Evolutionary conservation across 2,888 invertebrate species (phyloP), one percentile per base, ranked within the genome.

Genomic region (Elmis aenea): DNA sequence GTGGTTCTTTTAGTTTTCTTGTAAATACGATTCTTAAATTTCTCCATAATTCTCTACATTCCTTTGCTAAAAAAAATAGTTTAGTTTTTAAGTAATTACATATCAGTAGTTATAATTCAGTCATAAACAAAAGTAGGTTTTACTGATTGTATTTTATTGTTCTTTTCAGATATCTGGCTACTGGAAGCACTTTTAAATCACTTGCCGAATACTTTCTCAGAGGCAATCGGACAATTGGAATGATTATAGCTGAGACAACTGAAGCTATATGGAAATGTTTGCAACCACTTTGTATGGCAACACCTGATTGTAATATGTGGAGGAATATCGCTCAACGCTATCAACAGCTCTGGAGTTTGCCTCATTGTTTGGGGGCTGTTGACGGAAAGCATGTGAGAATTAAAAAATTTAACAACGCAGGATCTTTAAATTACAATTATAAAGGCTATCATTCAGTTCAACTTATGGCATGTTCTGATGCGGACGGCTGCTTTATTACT

Each of bases 321-420:
- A 21, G 32, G 14, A 13, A n/a, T 24, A 30, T 43, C 15, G 36
- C 46, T 21, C 25, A 36, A 25, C 45, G 23, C 12, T 31, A 9
- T 13, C 18, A 27, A 15, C 13, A 9, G 13, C 18, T 28, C 10
- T 52, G 50, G 50, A 41, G 48, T 26, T 33, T 46, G 16, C 46
- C 48, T 4, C 39, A 48, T 32, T 45, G 48, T 23, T 5, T 48
- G 4, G 46, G 28, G 3, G 9, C 16, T 18, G 10, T 28, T 9
- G 45, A 48, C 9, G 52, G 50, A n/a, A 51, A 52, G 26, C 48
- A 51, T 26, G 24, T 51, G 15, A 39, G 13, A 12, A 36, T 36
- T 8, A 21, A 36, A 15, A 8, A 8, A 5, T 13, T 13, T 15
- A 21, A 26, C 9, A 13, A 18, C 21, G 15, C 33, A 8, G 38